Base-by-base conservation (phyloP, 1,140 invertebrate genomes). In the Formica exsecta region DNA sequence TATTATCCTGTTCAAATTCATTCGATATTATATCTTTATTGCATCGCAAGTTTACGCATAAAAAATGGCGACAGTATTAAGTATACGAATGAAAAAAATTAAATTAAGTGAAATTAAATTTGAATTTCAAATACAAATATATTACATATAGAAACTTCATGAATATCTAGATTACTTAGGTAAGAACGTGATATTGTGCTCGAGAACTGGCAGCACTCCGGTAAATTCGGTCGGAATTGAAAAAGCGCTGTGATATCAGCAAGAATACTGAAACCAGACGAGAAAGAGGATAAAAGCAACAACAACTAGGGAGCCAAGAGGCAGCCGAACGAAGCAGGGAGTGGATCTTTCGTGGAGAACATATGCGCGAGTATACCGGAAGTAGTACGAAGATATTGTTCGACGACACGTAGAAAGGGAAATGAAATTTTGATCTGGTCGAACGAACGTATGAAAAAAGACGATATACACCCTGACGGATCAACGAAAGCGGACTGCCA, bases 401-500 rank as follows among this genome's bases (percentile, higher is more conserved):
- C 36, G 61, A 66, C 32, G 9, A 83, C 22, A 48, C 51, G 54
- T 22, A 77, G 66, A 73, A 22, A 48, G 36, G n/a, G 41, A 66
- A 64, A 86, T 41, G 84, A 81, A 76, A 83, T 74, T 83, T 83
- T 11, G 25, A 61, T 22, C 25, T 38, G 68, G 68, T 36, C 79
- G 79, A 77, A 85, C 65, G 16, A 51, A 64, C 44, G 61, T 32
- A 61, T 19, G 19, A 68, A 86, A 90, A 77, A 19, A 81, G 80
- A 36, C 81, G 59, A 86, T 66, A 59, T 64, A 41, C 41, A 62
- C 51, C 81, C 25, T 51, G 68, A 54, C 70, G 79, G 29, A 81
- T 61, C 59, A 16, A 86, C 66, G 71, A 66, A 75, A 22, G 57
- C 74, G 90, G 65, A 64, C 85, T 80, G 70, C 89, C 90, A 94